A percentile compares a stretch with the other conserved stretches of the same genome.
Conservation (phyloP, 2,113 vertebrate genomes). For the Turdus rufiventris region DNA sequence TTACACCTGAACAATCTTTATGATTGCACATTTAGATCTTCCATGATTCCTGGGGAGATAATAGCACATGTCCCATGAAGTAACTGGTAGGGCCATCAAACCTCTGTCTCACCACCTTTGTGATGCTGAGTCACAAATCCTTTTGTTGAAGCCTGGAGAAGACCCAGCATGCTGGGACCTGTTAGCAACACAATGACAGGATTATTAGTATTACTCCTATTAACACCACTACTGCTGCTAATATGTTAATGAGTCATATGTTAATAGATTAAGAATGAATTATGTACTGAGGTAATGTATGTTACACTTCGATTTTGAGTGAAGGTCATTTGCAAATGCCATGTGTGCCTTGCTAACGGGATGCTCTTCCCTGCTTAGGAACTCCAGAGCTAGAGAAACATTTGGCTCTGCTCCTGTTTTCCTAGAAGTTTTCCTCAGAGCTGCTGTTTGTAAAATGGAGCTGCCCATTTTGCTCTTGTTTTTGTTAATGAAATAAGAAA, state of each 20-base stretch:
- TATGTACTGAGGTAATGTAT: background rate
- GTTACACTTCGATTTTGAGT: background rate
- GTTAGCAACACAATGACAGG: background rate
- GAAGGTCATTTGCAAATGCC: conserved; percentile 15
- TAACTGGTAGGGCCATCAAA: background rate
- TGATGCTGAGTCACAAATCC: background rate
- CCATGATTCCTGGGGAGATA: background rate
- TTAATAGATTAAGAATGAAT: conserved; percentile 52
- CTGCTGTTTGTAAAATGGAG: background rate
- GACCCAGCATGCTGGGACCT: background rate
- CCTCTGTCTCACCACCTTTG: background rate
- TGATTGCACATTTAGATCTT: background rate
- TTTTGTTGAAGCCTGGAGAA: background rate
- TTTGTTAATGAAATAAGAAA: background rate
- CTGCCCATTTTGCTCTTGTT: background rate
- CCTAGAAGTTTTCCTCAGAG: conserved; percentile 12
- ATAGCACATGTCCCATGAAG: background rate
- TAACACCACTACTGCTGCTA: background rate
- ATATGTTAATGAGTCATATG: conserved; percentile 46
- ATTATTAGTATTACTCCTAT: background rate
- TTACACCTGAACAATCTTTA: background rate
- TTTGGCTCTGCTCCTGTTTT: conserved; percentile 20
- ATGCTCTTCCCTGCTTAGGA: background rate
- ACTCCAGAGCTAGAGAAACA: background rate
- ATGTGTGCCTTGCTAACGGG: background rate